phyloP scores from a whole-genome alignment of 2,797 vertebrate species.

The Pyrocephalus nanus region DNA sequence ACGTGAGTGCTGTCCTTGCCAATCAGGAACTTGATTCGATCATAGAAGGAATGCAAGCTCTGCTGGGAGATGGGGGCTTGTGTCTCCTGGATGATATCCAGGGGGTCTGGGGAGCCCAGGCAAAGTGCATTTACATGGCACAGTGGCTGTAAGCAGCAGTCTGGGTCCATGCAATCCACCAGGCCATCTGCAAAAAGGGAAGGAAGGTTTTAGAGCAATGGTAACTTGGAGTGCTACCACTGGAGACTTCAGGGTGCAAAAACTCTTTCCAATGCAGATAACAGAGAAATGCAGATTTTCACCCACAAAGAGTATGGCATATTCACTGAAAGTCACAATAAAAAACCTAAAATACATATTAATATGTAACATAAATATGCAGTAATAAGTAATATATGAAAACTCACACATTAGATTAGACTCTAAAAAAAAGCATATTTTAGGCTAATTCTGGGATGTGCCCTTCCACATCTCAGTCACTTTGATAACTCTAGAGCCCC shows the following conservation, averaged over 20 bases:
- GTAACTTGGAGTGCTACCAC: neutral
- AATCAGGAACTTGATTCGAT: constrained; percentile 92
- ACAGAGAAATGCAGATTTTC: neutral
- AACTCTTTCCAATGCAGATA: neutral
- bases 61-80: constrained; percentile 85
- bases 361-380: neutral
- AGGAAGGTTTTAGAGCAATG: constrained; percentile 17
- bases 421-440: neutral
- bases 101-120: constrained; percentile 92
- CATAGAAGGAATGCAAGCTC: constrained; percentile 92
- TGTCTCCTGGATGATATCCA: constrained; percentile 97
- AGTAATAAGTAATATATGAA: neutral
- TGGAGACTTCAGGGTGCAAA: neutral
- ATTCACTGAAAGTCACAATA: neutral
- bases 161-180: constrained; percentile 98
- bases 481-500: neutral
- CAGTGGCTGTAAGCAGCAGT: constrained; percentile 94
- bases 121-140: constrained; percentile 90
- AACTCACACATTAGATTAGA: neutral
- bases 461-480: neutral
- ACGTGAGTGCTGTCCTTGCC: constrained; percentile 94
- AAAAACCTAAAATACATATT: neutral
- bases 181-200: constrained; percentile 85
- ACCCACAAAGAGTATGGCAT: neutral
- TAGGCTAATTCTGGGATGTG: neutral